These are phyloP conservation scores for Sebastes matsubarae DNA, from an alignment of 2,797 vertebrate species.

Conservation along the genomic window DNA sequence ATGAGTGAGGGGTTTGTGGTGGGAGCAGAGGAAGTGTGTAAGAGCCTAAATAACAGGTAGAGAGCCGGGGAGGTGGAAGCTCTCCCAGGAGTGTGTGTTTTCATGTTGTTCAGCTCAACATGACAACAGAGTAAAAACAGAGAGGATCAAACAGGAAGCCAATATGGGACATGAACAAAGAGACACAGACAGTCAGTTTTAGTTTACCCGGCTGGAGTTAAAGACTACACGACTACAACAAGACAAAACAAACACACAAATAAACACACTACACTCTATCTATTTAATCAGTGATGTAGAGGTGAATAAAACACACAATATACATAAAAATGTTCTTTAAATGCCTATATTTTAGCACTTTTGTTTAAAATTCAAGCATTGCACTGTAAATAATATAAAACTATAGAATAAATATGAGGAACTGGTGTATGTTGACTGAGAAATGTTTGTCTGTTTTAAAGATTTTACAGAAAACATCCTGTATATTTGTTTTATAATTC, in stretches of 20 bases:
- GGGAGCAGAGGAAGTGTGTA: not conserved
- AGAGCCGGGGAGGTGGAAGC: constrained; percentile 13
- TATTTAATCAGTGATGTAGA: not conserved
- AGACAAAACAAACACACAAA: not conserved
- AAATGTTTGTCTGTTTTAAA: not conserved
- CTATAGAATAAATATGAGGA: not conserved
- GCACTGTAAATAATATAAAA: not conserved
- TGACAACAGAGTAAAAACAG: constrained; percentile 51
- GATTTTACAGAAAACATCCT: not conserved
- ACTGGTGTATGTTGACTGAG: not conserved
- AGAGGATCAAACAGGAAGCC: constrained; percentile 56
- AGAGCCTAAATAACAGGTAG: constrained; percentile 18
- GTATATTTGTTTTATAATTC: not conserved
- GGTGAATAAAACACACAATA: not conserved
- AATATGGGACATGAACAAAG: constrained; percentile 40
- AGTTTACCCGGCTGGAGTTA: constrained; percentile 23
- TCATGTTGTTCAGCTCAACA: constrained; percentile 59
- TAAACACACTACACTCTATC: not conserved
- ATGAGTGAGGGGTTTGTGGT: not conserved
- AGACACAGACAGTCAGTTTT: constrained; percentile 23
- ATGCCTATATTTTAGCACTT: not conserved
- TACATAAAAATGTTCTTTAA: not conserved
- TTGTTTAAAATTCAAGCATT: not conserved
- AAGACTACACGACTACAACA: not conserved
- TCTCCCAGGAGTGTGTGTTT: constrained; percentile 49